Base-by-base conservation (phyloP, 2,113 vertebrate species). In the Varanus salvator region DNA sequence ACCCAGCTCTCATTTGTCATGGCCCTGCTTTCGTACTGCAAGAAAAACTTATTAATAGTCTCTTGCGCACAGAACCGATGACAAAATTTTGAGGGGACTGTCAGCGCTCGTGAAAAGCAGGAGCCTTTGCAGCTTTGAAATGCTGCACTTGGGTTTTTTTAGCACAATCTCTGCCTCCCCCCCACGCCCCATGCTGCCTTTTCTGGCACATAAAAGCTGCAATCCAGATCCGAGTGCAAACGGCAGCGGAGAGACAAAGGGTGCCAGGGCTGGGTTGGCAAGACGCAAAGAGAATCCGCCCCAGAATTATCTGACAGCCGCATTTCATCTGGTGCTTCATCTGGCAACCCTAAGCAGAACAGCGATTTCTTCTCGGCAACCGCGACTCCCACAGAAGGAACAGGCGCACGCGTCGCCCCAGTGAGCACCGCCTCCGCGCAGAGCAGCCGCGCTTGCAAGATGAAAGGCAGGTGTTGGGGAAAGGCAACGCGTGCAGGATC, bases 71-170 rank as follows among this genome's bases (percentile, higher is more conserved):
- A 14, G 19, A 87, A 57, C 74, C 52, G 25, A 60, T 72, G 86
- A 84, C 82, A 85, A 60, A 72, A 78, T 85, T 93, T 91, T 89
- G 87, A 84, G 84, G 77, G 29, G 84, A 60, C 86, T 29, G 88
- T 91, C 87, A 72, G 48, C 80, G 60, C 81, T 1, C 0, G 27
- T 78, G 93, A 92, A 92, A 0, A 3, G 82, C 64, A 1, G 64
- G 84, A 0, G 15, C 0, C 0, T 60, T 19, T 6, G 78, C 78
- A n/a, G 50, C 92, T 94, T 93, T 91, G 88, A 93, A 90, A 85
- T 7, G 60, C 72, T 91, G 86, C 54, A 57, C 84, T 87, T 31
- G 17, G 17, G 19, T 21, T 4, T 64, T 64, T 64, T 19, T 64
- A 19, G 34, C 80, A 38, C 54, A 9, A 71, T 57, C 34, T 86